Base-by-base conservation (phyloP, 2,888 invertebrate genomes). In the Tipula helvola region DNA sequence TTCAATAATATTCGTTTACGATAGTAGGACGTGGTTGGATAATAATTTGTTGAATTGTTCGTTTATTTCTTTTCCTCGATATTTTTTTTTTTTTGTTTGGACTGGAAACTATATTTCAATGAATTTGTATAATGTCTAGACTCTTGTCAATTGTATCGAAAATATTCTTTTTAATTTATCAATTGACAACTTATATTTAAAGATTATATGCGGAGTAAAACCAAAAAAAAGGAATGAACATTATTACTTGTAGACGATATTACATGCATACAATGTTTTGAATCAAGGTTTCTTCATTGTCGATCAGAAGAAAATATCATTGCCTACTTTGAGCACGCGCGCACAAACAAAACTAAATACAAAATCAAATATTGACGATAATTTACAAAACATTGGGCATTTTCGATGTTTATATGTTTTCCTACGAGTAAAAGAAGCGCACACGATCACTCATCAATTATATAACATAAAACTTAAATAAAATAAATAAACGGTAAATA, bases 401-500 rank as follows among this genome's bases (percentile, higher is more conserved):
- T 12, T 71, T 71, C 71, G 13, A 71, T 71, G 18, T 71, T 71
- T 71, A 71, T 52, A 16, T 71, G 28, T 71, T 71, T 18, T 71
- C 8, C 0, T 71, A n/a, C n/a, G n/a, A n/a, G n/a, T n/a, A n/a
- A 71, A 71, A 18, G 71, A 71, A 71, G 71, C 71, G 10, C 71
- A 71, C 71, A 39, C 39, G 71, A 71, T 71, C 71, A 18, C 28
- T 71, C 71, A 71, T 71, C 71, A 71, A 71, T 71, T 28, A 71
- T 71, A 71, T 71, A 71, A 71, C 71, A 71, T 71, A 71, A 71
- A 71, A 71, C 71, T 18, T 71, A 71, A 71, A 71, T 18, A 71
- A 71, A 71, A 71, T 71, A 71, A 71, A 71, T 71, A 71, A 71
- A 71, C 71, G 71, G 71, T 71, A 71, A 71, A n/a, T n/a, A 71